Percentiles rank a stretch among this genome's conserved stretches.
These are phyloP conservation scores for Dermochelys coriacea DNA, from an alignment of 2,797 vertebrate genomes.

Conservation along the genomic window DNA sequence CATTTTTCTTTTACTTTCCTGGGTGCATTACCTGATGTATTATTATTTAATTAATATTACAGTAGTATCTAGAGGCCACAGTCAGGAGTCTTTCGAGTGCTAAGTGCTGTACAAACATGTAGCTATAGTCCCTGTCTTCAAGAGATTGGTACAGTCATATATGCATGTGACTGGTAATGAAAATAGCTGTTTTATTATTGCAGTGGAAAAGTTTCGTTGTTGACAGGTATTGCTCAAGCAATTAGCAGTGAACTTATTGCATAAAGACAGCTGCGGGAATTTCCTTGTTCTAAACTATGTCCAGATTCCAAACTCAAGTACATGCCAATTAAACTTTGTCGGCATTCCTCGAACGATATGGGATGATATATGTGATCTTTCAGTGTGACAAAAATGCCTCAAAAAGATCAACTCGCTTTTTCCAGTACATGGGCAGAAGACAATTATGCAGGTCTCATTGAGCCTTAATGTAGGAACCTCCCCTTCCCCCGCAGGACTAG, in stretches of 20 bases:
- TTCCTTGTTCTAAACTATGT: constrained; percentile 34
- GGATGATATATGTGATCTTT: rapidly evolving
- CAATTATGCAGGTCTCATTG: neutral
- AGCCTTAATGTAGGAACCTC: neutral
- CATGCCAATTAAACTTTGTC: neutral
- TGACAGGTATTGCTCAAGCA: neutral
- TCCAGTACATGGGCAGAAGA: neutral
- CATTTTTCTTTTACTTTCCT: neutral
- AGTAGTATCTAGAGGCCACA: neutral
- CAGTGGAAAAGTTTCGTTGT: constrained; percentile 1
- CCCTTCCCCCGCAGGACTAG: neutral
- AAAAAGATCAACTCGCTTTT: neutral
- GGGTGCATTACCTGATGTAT: neutral
- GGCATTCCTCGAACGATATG: neutral
- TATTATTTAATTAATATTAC: rapidly evolving
- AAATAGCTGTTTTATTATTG: neutral
- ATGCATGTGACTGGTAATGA: neutral
- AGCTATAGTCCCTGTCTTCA: neutral
- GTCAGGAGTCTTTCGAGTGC: neutral
- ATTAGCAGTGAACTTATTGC: constrained; percentile 16
- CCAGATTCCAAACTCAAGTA: constrained; percentile 31
- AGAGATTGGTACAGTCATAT: neutral
- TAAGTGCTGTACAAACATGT: neutral
- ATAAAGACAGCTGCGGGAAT: constrained; percentile 28
- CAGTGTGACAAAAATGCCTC: neutral